Evolutionary conservation across 1,140 invertebrate species (phyloP).

Genomic region (Dinothrombium tinctorium): DNA sequence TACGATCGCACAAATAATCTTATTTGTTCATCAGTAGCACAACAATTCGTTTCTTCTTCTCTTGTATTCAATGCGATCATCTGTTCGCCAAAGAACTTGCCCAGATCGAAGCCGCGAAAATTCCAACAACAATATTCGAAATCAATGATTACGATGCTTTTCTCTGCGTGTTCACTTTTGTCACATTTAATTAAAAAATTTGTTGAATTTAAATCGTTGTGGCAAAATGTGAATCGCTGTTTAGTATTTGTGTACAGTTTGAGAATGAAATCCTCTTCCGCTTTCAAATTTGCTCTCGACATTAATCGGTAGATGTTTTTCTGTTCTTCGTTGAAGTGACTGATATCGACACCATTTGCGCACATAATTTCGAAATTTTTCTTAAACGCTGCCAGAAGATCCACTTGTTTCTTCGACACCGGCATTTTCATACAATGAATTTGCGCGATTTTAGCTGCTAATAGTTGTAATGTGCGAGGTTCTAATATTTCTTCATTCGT

Average conservation of each 20-base stretch:
- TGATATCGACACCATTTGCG: neutral
- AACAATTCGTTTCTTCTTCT: neutral
- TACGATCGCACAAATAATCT: neutral
- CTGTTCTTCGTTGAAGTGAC: neutral
- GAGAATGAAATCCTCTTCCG: neutral
- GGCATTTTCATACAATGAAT: neutral
- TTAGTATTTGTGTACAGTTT: neutral
- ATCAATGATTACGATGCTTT: slow-evolving; percentile 1
- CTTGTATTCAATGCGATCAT: neutral
- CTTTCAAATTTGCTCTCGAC: neutral
- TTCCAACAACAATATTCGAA: neutral
- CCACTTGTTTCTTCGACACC: neutral
- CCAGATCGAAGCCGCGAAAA: neutral
- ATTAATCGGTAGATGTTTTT: neutral
- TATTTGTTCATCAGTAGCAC: neutral
- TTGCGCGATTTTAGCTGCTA: neutral
- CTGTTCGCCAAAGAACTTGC: slow-evolving; percentile 3
- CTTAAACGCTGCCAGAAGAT: neutral
- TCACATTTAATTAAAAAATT: neutral
- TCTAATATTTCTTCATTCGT: neutral
- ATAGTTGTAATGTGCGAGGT: neutral
- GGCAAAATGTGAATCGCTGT: neutral
- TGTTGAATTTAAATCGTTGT: neutral
- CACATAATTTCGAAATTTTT: neutral
- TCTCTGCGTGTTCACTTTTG: neutral